Evolutionary conservation across 1,140 invertebrate genomes (phyloP).

Genomic region (Eriocheir sinensis): DNA sequence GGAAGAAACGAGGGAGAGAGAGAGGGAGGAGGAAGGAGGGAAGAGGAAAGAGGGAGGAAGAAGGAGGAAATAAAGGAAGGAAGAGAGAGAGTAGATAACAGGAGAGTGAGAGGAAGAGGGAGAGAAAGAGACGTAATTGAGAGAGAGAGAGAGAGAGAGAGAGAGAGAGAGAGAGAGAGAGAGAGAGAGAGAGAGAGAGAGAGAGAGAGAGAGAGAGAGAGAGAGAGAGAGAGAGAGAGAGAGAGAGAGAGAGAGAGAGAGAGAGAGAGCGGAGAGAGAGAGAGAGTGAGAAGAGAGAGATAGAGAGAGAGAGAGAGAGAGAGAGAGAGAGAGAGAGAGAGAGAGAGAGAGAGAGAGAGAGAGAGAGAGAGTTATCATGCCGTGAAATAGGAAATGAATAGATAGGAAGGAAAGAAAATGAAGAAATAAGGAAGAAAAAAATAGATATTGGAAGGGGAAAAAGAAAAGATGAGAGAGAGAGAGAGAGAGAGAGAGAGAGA

Average conservation of each 20-base stretch:
- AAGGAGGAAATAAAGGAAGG: background rate
- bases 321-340: conserved; percentile 47
- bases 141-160: conserved; percentile 40
- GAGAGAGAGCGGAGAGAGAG: too few relatives aligned
- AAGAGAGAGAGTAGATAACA: background rate
- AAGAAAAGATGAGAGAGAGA: background rate
- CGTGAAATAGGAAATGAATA: too few relatives aligned
- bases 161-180: conserved; percentile 43
- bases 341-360: conserved; percentile 40
- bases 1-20: background rate
- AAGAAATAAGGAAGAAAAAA: background rate
- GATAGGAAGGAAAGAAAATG: background rate
- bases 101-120: background rate
- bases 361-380: background rate
- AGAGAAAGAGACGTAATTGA: background rate
- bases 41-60: background rate
- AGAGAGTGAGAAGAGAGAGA: too few relatives aligned
- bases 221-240: too few relatives aligned
- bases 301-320: background rate
- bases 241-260: too few relatives aligned
- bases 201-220: too few relatives aligned
- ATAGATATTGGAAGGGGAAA: conserved; percentile 24
- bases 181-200: too few relatives aligned
- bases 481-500: background rate
- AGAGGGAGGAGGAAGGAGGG: background rate